Evolutionary conservation across 2,113 vertebrate species (phyloP).

Genomic region (Saccopteryx leptura): DNA sequence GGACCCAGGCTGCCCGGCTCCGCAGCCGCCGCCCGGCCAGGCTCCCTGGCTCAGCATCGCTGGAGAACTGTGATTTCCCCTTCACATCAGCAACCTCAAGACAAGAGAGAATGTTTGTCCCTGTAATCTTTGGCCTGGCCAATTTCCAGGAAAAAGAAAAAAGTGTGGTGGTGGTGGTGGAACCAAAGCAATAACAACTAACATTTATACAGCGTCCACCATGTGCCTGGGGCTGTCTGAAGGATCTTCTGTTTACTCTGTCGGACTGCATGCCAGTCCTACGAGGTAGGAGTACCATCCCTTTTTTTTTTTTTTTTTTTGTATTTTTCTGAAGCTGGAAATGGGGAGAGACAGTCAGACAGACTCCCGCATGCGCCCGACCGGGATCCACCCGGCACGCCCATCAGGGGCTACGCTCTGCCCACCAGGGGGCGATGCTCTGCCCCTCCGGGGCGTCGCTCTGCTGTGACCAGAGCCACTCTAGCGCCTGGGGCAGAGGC

Average conservation of each 20-base stretch:
- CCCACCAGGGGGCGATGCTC: too few species aligned
- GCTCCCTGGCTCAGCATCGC: rapidly evolving
- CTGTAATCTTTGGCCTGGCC: constrained; percentile 33
- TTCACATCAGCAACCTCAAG: constrained; percentile 73
- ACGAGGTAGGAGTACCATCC: background rate
- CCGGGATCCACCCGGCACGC: too few species aligned
- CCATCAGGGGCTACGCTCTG: too few species aligned
- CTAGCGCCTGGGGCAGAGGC: too few species aligned
- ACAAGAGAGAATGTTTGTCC: background rate
- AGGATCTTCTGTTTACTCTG: background rate
- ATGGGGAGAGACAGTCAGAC: too few species aligned
- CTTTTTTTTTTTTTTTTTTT: too few species aligned
- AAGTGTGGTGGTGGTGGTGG: background rate
- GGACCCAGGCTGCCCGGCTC: background rate
- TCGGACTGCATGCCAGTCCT: background rate
- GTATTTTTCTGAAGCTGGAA: too few species aligned
- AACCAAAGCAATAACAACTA: background rate
- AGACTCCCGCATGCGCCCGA: too few species aligned
- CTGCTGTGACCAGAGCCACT: too few species aligned
- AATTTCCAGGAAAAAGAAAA: constrained; percentile 32
- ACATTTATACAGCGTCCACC: background rate
- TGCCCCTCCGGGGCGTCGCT: too few species aligned
- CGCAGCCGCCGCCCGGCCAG: background rate
- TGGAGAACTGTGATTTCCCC: constrained; percentile 51
- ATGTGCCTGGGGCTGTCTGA: background rate